phyloP scores from a whole-genome alignment of 2,797 vertebrate genomes.

The Clarias platycephalus region DNA sequence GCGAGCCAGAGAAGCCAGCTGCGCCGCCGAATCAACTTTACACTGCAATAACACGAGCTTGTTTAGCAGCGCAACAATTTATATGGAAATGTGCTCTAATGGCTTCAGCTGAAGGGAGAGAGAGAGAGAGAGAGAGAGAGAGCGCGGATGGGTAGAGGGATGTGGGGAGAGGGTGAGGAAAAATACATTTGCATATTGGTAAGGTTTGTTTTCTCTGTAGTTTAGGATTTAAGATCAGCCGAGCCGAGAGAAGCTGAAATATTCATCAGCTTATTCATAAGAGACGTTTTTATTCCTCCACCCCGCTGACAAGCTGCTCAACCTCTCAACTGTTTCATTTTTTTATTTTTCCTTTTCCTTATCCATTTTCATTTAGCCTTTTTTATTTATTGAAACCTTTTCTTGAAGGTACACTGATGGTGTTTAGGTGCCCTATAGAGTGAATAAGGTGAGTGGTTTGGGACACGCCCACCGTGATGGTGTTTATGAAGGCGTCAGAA shows the following conservation, averaged over 20 bases:
- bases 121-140: background rate
- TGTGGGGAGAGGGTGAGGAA: background rate
- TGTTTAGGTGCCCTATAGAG: background rate
- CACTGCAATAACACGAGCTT: constrained; percentile 35
- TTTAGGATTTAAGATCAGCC: constrained; percentile 7
- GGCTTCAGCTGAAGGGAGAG: constrained; percentile 14
- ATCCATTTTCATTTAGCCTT: too few relatives aligned
- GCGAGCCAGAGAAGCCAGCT: constrained; percentile 25
- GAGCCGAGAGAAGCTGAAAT: background rate
- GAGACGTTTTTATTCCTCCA: background rate
- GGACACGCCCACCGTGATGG: background rate
- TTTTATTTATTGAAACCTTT: background rate
- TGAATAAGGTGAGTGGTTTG: background rate
- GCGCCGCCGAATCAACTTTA: constrained; percentile 20
- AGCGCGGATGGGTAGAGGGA: background rate
- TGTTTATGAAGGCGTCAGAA: background rate
- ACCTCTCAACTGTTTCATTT: background rate
- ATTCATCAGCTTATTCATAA: constrained; percentile 18
- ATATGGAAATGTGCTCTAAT: constrained; percentile 45
- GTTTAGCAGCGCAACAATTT: constrained; percentile 44
- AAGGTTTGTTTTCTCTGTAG: background rate
- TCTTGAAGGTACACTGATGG: background rate
- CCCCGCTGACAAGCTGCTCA: background rate
- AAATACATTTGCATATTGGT: constrained; percentile 12
- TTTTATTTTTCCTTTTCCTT: background rate